A percentile compares a stretch with the other conserved stretches of the same genome.
These are phyloP conservation scores for Ciconia boyciana DNA, from an alignment of 2,113 vertebrate genomes.

Conservation along the genomic window DNA sequence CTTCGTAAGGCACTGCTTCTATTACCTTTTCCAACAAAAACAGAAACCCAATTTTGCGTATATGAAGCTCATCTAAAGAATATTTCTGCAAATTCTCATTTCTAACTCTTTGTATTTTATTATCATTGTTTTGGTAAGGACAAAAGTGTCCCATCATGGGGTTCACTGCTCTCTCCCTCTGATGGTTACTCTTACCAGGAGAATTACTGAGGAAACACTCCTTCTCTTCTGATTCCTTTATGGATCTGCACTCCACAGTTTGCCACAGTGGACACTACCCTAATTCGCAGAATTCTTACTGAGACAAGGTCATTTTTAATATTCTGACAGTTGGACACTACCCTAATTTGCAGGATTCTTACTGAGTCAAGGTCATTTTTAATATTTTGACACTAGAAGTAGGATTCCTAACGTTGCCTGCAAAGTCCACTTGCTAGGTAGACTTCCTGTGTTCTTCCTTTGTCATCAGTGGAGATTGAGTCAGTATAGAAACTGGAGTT, in stretches of 20 bases:
- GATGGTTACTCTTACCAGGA: background rate
- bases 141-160: background rate
- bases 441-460: background rate
- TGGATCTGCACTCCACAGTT: background rate
- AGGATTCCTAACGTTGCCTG: background rate
- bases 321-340: background rate
- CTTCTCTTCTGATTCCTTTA: background rate
- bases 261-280: background rate
- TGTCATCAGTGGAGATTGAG: background rate
- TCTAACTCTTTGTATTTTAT: background rate
- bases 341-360: no score
- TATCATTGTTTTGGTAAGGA: background rate
- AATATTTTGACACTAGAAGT: background rate
- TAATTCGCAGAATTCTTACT: background rate
- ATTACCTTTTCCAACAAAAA: background rate
- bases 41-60: background rate
- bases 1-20: background rate
- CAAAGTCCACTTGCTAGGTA: background rate
- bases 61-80: background rate
- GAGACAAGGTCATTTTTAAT: background rate
- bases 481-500: background rate
- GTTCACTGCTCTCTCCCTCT: background rate
- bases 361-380: no score
- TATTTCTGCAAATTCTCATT: background rate
- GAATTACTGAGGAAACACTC: background rate